A percentile compares a stretch with the other conserved stretches of the same genome.
phyloP scores from a whole-genome alignment of 1,140 invertebrate genomes.

The Dinothrombium tinctorium region DNA sequence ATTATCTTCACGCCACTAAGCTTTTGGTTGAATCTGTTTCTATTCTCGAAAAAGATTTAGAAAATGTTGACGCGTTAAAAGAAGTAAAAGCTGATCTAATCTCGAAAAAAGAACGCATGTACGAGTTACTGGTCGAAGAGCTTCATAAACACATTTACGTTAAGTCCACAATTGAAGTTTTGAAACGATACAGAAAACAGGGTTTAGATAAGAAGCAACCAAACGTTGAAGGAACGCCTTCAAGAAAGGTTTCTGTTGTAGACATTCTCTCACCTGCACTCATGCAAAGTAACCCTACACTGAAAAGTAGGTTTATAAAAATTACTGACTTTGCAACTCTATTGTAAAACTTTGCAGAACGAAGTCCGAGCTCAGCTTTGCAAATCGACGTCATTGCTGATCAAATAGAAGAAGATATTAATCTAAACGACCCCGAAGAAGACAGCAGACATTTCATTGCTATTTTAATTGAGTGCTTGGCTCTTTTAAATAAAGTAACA shows the following conservation, averaged over 20 bases:
- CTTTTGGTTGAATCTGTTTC: constrained; percentile 30
- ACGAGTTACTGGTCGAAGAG: constrained; percentile 41
- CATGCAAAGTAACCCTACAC: neutral
- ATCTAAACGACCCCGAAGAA: constrained; percentile 35
- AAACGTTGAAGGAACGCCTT: constrained; percentile 17
- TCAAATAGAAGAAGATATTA: constrained; percentile 30
- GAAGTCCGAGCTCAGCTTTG: neutral
- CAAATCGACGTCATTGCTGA: neutral
- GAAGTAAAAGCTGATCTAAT: constrained; percentile 47
- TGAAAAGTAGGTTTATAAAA: constrained; percentile 2
- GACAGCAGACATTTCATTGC: constrained; percentile 43
- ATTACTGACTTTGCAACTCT: too few relatives aligned
- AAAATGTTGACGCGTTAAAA: constrained; percentile 45
- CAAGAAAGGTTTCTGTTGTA: constrained; percentile 3
- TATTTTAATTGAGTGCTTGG: constrained; percentile 60
- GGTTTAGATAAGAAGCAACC: constrained; percentile 17
- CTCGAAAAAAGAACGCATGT: constrained; percentile 42
- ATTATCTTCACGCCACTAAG: constrained; percentile 64
- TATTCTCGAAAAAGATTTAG: constrained; percentile 1
- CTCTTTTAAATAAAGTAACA: constrained; percentile 53
- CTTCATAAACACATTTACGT: constrained; percentile 44
- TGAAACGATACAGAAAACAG: constrained; percentile 18
- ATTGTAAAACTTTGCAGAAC: too few relatives aligned
- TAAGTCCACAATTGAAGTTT: constrained; percentile 18
- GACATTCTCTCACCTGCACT: constrained; percentile 6